Evolutionary conservation across 64 coral and sea anemone species (phyloP).

Genomic region (Exaiptasia diaphana): DNA sequence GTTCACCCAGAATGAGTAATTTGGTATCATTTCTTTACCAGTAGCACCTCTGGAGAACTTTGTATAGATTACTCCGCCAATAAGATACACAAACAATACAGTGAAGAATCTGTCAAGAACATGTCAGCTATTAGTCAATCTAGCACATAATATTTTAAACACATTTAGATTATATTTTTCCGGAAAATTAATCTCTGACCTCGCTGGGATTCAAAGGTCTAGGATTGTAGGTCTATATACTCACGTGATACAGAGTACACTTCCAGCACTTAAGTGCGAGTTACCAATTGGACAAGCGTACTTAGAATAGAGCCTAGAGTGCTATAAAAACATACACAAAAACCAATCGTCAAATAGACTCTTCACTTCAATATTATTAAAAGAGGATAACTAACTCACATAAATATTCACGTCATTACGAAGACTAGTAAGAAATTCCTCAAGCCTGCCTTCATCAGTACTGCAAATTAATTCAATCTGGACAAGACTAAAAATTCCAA

Average conservation of each 20-base stretch:
- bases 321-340: conserved; percentile 11
- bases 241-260: conserved; percentile 45
- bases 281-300: conserved; percentile 33
- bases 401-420: no score
- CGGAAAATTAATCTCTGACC: no score
- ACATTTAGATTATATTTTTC: no score
- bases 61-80: conserved; percentile 4
- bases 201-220: no score
- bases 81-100: not conserved
- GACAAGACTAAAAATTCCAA: no score
- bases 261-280: conserved; percentile 24
- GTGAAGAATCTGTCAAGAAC: not conserved
- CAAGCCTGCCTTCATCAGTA: no score
- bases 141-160: no score
- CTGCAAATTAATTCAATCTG: not conserved
- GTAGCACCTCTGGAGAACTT: conserved; percentile 24
- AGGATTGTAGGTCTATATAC: conserved; percentile 5
- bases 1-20: conserved; percentile 30
- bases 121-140: no score
- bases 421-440: no score
- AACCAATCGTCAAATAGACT: no score
- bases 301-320: conserved; percentile 17
- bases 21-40: conserved; percentile 30
- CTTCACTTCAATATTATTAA: no score
- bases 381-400: no score